These are phyloP conservation scores for Rhogogaster chlorosoma DNA, from an alignment of 2,888 invertebrate species.

Conservation along the genomic window DNA sequence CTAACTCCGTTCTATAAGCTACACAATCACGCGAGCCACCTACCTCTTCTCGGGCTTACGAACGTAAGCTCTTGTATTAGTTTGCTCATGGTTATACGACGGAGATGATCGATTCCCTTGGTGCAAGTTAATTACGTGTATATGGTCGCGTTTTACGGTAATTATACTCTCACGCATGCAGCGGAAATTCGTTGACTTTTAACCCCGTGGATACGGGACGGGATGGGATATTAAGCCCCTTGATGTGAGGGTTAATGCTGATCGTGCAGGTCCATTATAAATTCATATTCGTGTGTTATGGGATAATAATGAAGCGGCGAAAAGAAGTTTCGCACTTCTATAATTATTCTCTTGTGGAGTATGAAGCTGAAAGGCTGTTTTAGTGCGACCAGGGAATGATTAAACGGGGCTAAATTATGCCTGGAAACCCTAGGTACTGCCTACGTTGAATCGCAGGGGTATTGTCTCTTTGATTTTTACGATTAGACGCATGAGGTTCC, in stretches of 20 bases:
- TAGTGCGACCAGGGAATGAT: background rate
- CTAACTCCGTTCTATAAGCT: background rate
- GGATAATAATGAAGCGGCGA: background rate
- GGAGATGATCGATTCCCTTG: background rate
- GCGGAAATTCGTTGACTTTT: background rate
- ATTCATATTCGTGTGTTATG: background rate
- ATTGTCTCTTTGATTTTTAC: conserved; percentile 41
- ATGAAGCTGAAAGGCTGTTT: background rate
- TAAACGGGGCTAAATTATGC: background rate
- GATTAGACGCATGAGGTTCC: conserved; percentile 25
- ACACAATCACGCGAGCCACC: background rate
- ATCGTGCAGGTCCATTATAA: background rate
- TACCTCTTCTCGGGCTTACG: background rate
- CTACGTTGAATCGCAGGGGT: background rate
- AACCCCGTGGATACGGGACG: background rate
- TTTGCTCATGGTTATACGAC: background rate
- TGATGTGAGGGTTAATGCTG: background rate
- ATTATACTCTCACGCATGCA: background rate
- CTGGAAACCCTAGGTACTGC: background rate
- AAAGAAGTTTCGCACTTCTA: background rate
- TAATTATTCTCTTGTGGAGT: background rate
- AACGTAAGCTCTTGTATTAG: conserved; percentile 27
- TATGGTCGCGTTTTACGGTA: background rate
- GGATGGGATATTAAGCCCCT: background rate
- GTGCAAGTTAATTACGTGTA: background rate